Conservation (phyloP, 2,797 vertebrate species). For the Paguma larvata region DNA sequence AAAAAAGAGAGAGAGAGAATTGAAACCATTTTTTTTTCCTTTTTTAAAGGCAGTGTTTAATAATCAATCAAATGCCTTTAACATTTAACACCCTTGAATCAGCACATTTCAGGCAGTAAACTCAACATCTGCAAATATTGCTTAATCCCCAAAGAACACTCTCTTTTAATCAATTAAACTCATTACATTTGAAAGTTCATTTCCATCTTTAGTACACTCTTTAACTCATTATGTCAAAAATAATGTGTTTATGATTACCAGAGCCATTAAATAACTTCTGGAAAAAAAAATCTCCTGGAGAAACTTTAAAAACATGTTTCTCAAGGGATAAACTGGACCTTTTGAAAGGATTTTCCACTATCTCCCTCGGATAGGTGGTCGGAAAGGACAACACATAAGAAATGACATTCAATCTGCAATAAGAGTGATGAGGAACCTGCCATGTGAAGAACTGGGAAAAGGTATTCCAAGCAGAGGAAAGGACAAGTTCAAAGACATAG, state of each 20-base stretch:
- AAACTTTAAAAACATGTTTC: background rate
- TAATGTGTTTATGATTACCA: background rate
- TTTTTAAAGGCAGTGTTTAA: conserved; percentile 10
- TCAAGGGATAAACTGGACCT: background rate
- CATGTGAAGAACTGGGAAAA: background rate
- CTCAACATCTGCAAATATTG: conserved; percentile 33
- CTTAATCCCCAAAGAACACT: background rate
- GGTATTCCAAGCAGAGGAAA: background rate
- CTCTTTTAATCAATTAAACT: background rate
- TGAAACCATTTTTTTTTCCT: background rate
- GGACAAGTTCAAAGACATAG: background rate
- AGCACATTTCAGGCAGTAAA: background rate
- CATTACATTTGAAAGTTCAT: background rate
- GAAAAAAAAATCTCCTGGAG: background rate
- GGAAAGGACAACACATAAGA: background rate
- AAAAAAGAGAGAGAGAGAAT: background rate
- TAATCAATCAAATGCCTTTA: conserved; percentile 2
- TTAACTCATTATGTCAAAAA: conserved; percentile 31
- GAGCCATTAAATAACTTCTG: background rate
- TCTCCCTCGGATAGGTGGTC: background rate
- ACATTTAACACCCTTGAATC: background rate
- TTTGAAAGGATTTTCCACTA: background rate
- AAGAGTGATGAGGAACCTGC: background rate
- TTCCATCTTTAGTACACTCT: background rate
- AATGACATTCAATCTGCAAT: background rate